Percentiles rank a stretch among this genome's conserved stretches.
Evolutionary conservation across 1,140 invertebrate genomes (phyloP).

Genomic region (Monochamus saltuarius): DNA sequence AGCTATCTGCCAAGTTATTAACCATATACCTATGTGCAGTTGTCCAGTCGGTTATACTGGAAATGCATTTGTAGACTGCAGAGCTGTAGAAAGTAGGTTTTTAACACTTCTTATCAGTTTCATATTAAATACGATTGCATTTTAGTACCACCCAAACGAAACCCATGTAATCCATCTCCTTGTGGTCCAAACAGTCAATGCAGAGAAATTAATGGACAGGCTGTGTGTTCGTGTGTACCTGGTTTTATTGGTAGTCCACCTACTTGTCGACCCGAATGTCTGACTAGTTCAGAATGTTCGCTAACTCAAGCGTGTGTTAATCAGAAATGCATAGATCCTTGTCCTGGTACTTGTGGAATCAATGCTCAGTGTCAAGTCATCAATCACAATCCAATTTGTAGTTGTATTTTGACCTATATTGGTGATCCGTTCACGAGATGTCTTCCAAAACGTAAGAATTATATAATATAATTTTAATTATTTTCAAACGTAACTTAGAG

Average conservation of each 20-base stretch:
- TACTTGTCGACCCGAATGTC: slow-evolving; percentile 71
- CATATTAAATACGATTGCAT: slow-evolving; percentile 27
- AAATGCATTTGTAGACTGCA: slow-evolving; percentile 69
- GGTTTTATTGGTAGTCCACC: slow-evolving; percentile 72
- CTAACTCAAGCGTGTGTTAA: slow-evolving; percentile 70
- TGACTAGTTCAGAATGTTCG: slow-evolving; percentile 71
- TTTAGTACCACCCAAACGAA: slow-evolving; percentile 54
- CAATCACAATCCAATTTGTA: slow-evolving; percentile 68
- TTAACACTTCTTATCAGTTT: not conserved
- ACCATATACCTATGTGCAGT: slow-evolving; percentile 72
- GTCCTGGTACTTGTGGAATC: slow-evolving; percentile 67
- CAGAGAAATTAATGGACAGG: slow-evolving; percentile 58
- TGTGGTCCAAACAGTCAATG: slow-evolving; percentile 66
- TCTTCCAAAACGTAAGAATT: slow-evolving; percentile 49
- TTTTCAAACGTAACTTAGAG: too few relatives aligned
- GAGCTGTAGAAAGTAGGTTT: slow-evolving; percentile 43
- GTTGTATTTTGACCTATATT: slow-evolving; percentile 68
- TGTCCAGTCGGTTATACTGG: slow-evolving; percentile 72
- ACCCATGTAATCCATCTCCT: slow-evolving; percentile 63
- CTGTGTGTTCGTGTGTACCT: slow-evolving; percentile 69
- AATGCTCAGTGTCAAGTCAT: slow-evolving; percentile 71
- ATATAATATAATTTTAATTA: too few relatives aligned
- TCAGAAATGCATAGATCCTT: slow-evolving; percentile 74
- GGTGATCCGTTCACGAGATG: slow-evolving; percentile 70
- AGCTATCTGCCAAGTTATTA: slow-evolving; percentile 68